Percentiles rank a stretch among this genome's conserved stretches.
phyloP scores from a whole-genome alignment of 2,113 vertebrate genomes.

The Sinocyclocheilus grahami region DNA sequence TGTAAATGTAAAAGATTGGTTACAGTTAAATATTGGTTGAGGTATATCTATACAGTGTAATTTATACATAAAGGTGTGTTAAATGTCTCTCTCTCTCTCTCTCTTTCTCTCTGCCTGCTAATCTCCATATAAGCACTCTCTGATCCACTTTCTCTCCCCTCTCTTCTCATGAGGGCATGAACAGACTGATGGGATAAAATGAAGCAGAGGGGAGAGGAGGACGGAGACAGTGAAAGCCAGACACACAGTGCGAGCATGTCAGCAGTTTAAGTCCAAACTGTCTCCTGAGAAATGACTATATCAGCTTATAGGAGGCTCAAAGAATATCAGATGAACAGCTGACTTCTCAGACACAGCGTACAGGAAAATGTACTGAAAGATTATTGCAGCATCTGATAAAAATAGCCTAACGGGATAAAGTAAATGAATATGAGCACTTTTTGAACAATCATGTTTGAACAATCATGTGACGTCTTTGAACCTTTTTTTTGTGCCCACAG shows the following conservation, averaged over 20 bases:
- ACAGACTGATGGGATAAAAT: conserved; percentile 18
- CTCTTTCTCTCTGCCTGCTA: background rate
- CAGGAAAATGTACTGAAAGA: conserved; percentile 19
- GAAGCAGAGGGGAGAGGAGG: background rate
- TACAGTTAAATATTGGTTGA: no score
- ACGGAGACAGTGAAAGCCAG: background rate
- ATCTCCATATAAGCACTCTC: conserved; percentile 21
- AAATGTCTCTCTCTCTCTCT: no score
- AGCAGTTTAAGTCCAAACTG: conserved; percentile 21
- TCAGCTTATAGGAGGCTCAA: background rate
- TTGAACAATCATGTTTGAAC: background rate
- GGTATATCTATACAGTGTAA: no score
- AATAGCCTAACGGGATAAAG: background rate
- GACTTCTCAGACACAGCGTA: background rate
- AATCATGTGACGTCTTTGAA: background rate
- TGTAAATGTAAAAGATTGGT: no score
- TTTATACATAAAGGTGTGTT: no score
- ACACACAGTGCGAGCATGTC: conserved; percentile 24
- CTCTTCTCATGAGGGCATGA: conserved; percentile 8
- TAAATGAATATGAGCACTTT: background rate
- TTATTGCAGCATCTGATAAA: background rate
- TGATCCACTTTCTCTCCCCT: conserved; percentile 23
- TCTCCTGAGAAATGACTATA: background rate
- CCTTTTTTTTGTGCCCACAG: background rate
- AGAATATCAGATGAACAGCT: conserved; percentile 7